Conservation (phyloP, 1,140 invertebrate species). For the Ctenoplectra terminalis region DNA sequence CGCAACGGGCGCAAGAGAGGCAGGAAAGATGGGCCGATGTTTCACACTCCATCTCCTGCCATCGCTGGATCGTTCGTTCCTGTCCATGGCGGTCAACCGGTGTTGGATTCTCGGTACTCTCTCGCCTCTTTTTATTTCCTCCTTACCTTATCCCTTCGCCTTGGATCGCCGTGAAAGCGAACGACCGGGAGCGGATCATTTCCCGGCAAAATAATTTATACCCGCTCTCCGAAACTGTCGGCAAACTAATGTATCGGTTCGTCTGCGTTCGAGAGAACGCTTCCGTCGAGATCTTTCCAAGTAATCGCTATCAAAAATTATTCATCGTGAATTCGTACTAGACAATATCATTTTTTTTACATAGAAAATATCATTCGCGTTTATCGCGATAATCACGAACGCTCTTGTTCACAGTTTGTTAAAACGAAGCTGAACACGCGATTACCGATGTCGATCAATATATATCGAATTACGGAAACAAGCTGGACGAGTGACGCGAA, state of each 20-base stretch:
- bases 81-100: slow-evolving; percentile 61
- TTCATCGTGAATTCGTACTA: too few relatives aligned
- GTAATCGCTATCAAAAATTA: slow-evolving; percentile 13
- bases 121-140: slow-evolving; percentile 58
- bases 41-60: slow-evolving; percentile 76
- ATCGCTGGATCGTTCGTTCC: slow-evolving; percentile 63
- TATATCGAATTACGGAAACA: slow-evolving; percentile 32
- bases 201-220: slow-evolving; percentile 69
- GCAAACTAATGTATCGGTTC: slow-evolving; percentile 8
- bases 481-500: slow-evolving; percentile 6
- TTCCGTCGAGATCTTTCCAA: slow-evolving; percentile 23
- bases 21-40: slow-evolving; percentile 73
- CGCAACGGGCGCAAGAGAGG: slow-evolving; percentile 54
- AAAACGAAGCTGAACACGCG: background rate
- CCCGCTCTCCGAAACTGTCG: slow-evolving; percentile 31
- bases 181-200: slow-evolving; percentile 57
- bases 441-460: slow-evolving; percentile 1
- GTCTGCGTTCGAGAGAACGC: too few relatives aligned
- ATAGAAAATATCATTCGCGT: background rate
- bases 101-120: slow-evolving; percentile 66
- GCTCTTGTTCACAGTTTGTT: slow-evolving; percentile 8
- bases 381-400: slow-evolving; percentile 8
- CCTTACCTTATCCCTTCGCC: slow-evolving; percentile 50
- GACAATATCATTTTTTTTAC: too few relatives aligned
- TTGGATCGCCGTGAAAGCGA: slow-evolving; percentile 13